Base-by-base conservation (phyloP, 2,888 invertebrate species). In the Dermolepida albohirtum region DNA sequence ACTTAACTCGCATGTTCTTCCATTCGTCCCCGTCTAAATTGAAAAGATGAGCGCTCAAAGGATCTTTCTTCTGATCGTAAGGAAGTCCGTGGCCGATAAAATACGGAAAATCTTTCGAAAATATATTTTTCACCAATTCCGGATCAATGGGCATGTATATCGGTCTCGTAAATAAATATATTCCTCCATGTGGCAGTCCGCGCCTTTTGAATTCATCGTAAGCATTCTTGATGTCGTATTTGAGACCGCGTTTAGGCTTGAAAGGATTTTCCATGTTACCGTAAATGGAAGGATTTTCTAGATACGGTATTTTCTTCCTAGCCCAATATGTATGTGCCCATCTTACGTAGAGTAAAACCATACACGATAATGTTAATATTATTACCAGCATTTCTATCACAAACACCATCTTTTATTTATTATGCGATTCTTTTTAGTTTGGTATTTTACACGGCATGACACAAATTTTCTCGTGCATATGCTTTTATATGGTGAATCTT, bases 11-110 rank as follows among this genome's bases (percentile, higher is more conserved):
- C 63, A 67, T 62, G 12, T 63, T 50, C 41, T 39, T 67, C 67
- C 67, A 67, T 39, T 63, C 43, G n/a, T 67, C 49, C 1, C 67
- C 67, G 0, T 63, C 52, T 11, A 67, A 29, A 17, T 54, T 63
- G 43, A 67, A 67, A 7, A 67, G 34, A 39, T 67, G 51, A 4
- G 27, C 39, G 5, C 29, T 44, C 7, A 67, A n/a, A 7, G 67
- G 67, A 14, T 67, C 52, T 5, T 41, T 11, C 14, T 63, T 63
- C 17, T 40, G 52, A 27, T 67, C 27, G 5, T 40, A 27, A 8
- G 12, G 29, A 7, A 41, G 17, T 0, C 89, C 89, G 51, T 89
- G 87, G 64, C 89, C 87, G 76, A 86, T 85, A 69, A 90, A 90
- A 74, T 86, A 80, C 1, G 80, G 81, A 69, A 88, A 89, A 72